Evolutionary conservation across 2,113 vertebrate species (phyloP), one percentile per base, ranked within the genome.

Genomic region (Pangasianodon gigas): DNA sequence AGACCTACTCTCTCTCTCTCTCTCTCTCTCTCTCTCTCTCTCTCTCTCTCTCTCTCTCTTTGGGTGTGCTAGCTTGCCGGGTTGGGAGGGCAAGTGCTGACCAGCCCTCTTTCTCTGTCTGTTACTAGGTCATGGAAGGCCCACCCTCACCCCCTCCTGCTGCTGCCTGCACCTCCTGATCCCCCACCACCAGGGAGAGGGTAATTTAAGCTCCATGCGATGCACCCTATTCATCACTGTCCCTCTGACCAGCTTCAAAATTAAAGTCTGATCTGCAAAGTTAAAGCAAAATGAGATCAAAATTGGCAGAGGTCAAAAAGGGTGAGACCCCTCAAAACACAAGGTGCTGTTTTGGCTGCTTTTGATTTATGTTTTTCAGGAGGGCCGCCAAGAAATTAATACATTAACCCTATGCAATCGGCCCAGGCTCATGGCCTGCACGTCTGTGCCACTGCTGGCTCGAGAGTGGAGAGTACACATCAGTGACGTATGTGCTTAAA

Each of bases 201-300:
- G 97, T 97, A 97, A 99, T 99, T 98, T 97, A 97, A 97, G 97
- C 96, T 95, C 93, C 96, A 94, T 95, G 96, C 97, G 97, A 98
- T 98, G 96, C 96, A 97, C 96, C 96, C 97, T 97, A 99, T 99
- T 98, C 97, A 99, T 99, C 98, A 99, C 97, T 98, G 98, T 99
- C 98, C 97, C 90, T 96, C 92, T 93, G 89, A 95, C 95, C 94
- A 94, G 96, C 95, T 96, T 97, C 98, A 97, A 98, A 99, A 99
- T 99, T 98, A 99, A 98, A 98, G 97, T 97, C 97, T 97, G 97
- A 98, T 98, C 98, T 98, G 97, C 96, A 97, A 98, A 98, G 97
- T 98, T 98, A 97, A 98, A 97, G 96, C 96, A 96, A 97, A 98
- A 98, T 97, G 96, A 98, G 97, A 98, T 97, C 96, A 97, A 98